phyloP scores from a whole-genome alignment of 92 coral and sea anemone species.

The Bergia puertoricense region DNA sequence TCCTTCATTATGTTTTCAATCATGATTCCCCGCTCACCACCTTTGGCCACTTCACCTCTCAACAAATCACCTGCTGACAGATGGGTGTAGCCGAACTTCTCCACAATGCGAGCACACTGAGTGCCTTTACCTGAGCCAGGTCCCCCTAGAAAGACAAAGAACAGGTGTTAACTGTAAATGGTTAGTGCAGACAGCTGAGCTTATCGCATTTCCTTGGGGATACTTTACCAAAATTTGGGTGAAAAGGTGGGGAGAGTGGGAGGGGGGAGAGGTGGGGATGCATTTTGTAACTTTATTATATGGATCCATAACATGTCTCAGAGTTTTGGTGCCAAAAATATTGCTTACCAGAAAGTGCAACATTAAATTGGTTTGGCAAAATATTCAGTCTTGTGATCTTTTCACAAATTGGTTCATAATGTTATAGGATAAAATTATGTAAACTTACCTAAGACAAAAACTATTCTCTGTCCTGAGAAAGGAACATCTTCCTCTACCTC shows the following conservation, averaged over 20 bases:
- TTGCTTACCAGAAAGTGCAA: too few species aligned
- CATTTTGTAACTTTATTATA: too few species aligned
- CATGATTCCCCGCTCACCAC: constrained; percentile 73
- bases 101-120: constrained; percentile 75
- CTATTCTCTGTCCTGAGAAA: constrained; percentile 91
- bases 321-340: too few species aligned
- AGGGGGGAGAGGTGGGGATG: too few species aligned
- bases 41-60: constrained; percentile 85
- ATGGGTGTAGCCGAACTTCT: constrained; percentile 80
- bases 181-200: too few species aligned
- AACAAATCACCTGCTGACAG: constrained; percentile 93
- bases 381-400: too few species aligned
- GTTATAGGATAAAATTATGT: not conserved
- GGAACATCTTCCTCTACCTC: constrained; percentile 74
- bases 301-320: too few species aligned
- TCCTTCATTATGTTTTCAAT: constrained; percentile 83
- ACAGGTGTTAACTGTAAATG: not conserved
- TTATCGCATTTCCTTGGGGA: too few species aligned
- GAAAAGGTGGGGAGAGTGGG: too few species aligned
- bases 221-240: too few species aligned
- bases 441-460: constrained; percentile 90
- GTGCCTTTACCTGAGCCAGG: constrained; percentile 99
- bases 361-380: too few species aligned
- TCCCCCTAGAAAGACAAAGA: constrained; percentile 63
- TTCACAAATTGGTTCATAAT: not conserved